Base-by-base conservation (phyloP, 2,797 vertebrate genomes). In the Morus bassanus region DNA sequence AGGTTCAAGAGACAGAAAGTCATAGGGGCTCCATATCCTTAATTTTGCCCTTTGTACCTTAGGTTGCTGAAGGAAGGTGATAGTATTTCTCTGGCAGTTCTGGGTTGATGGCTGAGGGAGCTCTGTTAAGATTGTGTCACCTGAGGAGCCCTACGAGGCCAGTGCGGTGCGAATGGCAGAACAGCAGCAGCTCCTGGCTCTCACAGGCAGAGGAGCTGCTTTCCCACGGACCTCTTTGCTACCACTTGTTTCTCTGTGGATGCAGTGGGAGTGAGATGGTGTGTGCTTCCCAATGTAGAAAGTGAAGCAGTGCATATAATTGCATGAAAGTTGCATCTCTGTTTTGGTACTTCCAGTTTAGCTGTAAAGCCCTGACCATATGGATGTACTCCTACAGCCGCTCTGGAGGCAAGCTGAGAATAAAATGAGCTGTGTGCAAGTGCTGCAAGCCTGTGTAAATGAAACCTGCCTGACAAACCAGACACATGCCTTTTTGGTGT, bases 401-500 rank as follows among this genome's bases (percentile, higher is more conserved):
- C 88, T 88, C 94, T 79, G 95, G 93, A 96, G 91, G 91, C 87
- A 97, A 95, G 76, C 96, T 95, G 96, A 96, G 94, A 96, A 94
- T 97, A 97, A 96, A 97, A 95, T 89, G 92, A 95, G 93, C 92
- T 93, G 85, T 82, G 73, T 90, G 93, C 91, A 86, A 96, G 96
- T 86, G 83, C 79, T 88, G 79, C 81, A 81, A 93, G 96, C 76
- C 91, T 82, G 89, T 89, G 87, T 94, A 93, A 90, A 92, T 96
- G 91, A 96, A 96, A 94, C 89, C 85, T 96, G 87, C 94, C 89
- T 96, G 89, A 90, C 95, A 95, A 97, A 96, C 94, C 74, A 96
- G 84, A 91, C 95, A 91, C 93, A 78, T 78, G 92, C 72, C 88
- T 95, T 95, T 96, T 94, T 89, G 88, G 94, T 81, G 75, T 75